These are phyloP conservation scores for Elephas maximus DNA, from an alignment of 2,113 vertebrate genomes.

Conservation along the genomic window DNA sequence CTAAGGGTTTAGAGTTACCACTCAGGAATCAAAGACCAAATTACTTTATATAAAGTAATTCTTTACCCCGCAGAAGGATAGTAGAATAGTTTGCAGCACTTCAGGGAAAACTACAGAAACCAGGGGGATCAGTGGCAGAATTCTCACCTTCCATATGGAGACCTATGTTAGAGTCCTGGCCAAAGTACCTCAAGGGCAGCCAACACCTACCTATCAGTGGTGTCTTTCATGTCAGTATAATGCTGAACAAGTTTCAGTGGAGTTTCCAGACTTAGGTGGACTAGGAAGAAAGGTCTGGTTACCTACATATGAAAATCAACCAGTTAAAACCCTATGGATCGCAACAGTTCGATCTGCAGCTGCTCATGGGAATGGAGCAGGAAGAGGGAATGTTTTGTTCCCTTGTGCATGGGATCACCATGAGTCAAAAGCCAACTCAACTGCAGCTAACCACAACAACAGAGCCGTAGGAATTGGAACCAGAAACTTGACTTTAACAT, in stretches of 20 bases:
- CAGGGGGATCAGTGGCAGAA: not conserved
- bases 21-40: not conserved
- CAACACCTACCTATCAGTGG: not conserved
- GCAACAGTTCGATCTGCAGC: not conserved
- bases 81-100: not conserved
- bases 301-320: not conserved
- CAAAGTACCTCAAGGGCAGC: not conserved
- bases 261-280: not conserved
- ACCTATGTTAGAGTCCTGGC: not conserved
- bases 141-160: not conserved
- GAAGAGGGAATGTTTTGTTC: not conserved
- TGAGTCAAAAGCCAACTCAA: not conserved
- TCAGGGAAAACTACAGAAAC: slow-evolving; percentile 11
- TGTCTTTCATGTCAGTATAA: not conserved
- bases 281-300: not conserved
- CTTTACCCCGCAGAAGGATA: not conserved
- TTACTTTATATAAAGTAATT: not conserved
- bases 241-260: not conserved
- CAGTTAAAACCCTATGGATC: not conserved
- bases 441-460: not conserved
- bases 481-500: not conserved
- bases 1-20: too few relatives aligned
- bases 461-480: not conserved
- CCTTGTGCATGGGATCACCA: not conserved
- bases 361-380: not conserved